Evolutionary conservation across 1,140 invertebrate genomes (phyloP), one percentile per base, ranked within the genome.

Genomic region (Drosophila cardini): DNA sequence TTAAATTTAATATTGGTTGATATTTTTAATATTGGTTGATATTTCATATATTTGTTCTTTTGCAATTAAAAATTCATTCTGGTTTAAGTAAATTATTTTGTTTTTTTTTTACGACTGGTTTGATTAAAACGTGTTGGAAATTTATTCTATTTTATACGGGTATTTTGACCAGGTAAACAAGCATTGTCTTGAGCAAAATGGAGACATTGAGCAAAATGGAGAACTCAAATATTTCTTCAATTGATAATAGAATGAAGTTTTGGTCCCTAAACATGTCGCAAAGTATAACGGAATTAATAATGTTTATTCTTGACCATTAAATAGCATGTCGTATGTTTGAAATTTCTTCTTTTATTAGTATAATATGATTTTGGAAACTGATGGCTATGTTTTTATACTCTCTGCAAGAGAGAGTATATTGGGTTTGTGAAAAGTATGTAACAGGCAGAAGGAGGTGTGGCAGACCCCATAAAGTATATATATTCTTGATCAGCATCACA

Each of bases 261-360:
- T n/a, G 10, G 4, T 57, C 26, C 8, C 42, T 43, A 30, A 57
- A 57, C 30, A 10, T 13, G 21, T 55, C 38, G 10, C 13, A 43
- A 30, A 43, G 16, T 4, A 57, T 7, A 7, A 57, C 13, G 1
- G 38, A 30, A 1, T 57, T 57, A 2, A 43, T 30, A 4, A 57
- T 30, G 15, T 57, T 57, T 30, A 30, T 3, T 42, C 13, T 42
- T 3, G 21, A 2, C 38, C 55, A 57, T 42, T 40, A 34, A 5
- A 56, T 50, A 15, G 16, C 34, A 10, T 56, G 40, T 56, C 40
- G 21, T n/a, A 56, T 38, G 3, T 21, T 56, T 6, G 40, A 1
- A 7, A 56, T n/a, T 50, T 48, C 38, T 57, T 57, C 55, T 43
- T 57, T 57, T 13, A 57, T 9, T n/a, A 57, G 4, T 13, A 18